phyloP scores from a whole-genome alignment of 2,797 vertebrate genomes.

The Danio choprae region DNA sequence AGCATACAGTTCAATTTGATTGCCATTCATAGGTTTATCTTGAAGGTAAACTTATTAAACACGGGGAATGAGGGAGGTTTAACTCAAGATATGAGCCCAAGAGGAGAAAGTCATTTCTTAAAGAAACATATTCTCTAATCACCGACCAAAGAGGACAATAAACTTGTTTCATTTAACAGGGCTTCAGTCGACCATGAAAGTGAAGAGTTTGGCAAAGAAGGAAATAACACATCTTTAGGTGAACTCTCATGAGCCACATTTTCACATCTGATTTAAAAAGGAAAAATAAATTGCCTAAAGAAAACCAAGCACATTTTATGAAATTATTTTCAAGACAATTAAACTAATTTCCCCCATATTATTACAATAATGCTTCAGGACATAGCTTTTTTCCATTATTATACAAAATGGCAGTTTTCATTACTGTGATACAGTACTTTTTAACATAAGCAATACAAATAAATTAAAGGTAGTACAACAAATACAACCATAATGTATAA shows the following conservation, averaged over 20 bases:
- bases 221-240: slow-evolving; percentile 52
- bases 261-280: background rate
- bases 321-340: background rate
- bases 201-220: slow-evolving; percentile 47
- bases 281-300: background rate
- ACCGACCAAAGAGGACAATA: slow-evolving; percentile 32
- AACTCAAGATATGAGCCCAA: slow-evolving; percentile 40
- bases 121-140: slow-evolving; percentile 18
- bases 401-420: background rate
- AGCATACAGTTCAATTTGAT: slow-evolving; percentile 47
- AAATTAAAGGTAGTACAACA: slow-evolving; percentile 12
- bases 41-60: slow-evolving; percentile 50
- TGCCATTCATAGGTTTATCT: slow-evolving; percentile 52
- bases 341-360: background rate
- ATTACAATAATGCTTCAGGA: background rate
- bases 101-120: slow-evolving; percentile 32
- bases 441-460: background rate
- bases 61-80: slow-evolving; percentile 51
- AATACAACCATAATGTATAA: slow-evolving; percentile 19
- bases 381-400: background rate
- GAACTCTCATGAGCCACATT: slow-evolving; percentile 10
- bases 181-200: slow-evolving; percentile 57
- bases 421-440: slow-evolving; percentile 11
- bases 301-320: background rate
- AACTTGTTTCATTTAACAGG: slow-evolving; percentile 51